Conservation (phyloP, 2,797 vertebrate species). For the Mormyrus hasselquistii region DNA sequence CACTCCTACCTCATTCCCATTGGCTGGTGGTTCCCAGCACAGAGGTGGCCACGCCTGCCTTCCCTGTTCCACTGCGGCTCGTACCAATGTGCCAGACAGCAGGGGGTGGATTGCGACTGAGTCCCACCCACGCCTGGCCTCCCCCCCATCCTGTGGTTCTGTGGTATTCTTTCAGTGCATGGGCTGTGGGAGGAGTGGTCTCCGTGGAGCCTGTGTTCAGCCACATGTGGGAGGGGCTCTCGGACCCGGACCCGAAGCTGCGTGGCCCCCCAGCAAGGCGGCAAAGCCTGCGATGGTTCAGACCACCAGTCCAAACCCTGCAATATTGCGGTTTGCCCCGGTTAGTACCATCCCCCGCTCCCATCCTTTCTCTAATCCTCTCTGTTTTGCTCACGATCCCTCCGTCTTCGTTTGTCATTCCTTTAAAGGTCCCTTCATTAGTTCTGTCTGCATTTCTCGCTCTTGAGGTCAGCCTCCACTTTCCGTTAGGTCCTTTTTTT, state of each 20-base stretch:
- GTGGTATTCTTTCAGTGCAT: constrained; percentile 70
- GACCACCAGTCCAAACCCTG: constrained; percentile 86
- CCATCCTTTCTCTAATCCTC: not conserved
- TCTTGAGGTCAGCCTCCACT: not conserved
- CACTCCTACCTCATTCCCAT: not conserved
- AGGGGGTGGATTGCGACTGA: not conserved
- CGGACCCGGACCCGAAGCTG: constrained; percentile 83
- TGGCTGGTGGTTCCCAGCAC: not conserved
- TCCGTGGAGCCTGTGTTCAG: constrained; percentile 91
- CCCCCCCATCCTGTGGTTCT: constrained; percentile 39
- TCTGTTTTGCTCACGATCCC: constrained; percentile 17
- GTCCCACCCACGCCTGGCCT: not conserved
- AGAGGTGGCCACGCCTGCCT: not conserved
- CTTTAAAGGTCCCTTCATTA: not conserved
- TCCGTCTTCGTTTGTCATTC: not conserved
- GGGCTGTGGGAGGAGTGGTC: constrained; percentile 88
- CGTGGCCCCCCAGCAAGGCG: constrained; percentile 64
- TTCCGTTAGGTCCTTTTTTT: not conserved
- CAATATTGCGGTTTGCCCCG: constrained; percentile 86
- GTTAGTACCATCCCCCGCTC: constrained; percentile 73
- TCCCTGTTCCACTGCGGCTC: not conserved
- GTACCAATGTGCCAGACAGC: not conserved
- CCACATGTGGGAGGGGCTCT: constrained; percentile 86
- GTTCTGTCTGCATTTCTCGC: not conserved
- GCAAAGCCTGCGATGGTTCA: constrained; percentile 72